Conservation (phyloP, 2,113 vertebrate genomes). For the Budorcas taxicolor region DNA sequence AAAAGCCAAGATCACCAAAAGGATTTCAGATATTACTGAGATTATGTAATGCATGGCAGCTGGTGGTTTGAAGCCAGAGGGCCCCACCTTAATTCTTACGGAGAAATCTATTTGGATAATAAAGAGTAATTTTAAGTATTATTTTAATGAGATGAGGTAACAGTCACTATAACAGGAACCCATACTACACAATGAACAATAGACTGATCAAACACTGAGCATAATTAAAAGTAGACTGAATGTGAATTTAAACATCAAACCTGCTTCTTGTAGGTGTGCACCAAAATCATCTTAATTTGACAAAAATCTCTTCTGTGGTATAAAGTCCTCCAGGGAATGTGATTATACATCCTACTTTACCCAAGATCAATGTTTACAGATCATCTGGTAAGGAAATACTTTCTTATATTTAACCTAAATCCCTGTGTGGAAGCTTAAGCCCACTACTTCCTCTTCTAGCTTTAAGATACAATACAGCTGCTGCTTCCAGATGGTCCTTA, state of each 20-base stretch:
- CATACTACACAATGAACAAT: background rate
- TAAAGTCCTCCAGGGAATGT: background rate
- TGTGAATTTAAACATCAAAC: background rate
- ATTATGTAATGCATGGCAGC: constrained; percentile 16
- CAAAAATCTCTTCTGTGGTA: background rate
- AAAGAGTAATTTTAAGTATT: constrained; percentile 10
- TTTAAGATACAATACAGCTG: constrained; percentile 35
- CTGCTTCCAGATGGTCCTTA: constrained; percentile 40
- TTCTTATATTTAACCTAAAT: constrained; percentile 57
- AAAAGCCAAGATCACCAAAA: constrained; percentile 35
- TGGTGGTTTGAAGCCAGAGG: background rate
- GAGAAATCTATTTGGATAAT: background rate
- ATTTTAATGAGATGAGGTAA: constrained; percentile 25
- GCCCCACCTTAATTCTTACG: background rate
- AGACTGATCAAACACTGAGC: background rate
- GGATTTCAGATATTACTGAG: constrained; percentile 38
- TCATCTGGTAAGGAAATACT: constrained; percentile 42
- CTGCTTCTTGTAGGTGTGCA: background rate
- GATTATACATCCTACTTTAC: background rate
- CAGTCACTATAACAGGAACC: background rate
- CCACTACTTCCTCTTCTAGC: constrained; percentile 23
- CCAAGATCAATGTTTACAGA: constrained; percentile 27
- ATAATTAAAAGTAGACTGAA: constrained; percentile 21
- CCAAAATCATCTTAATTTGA: constrained; percentile 31
- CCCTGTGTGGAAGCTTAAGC: constrained; percentile 29